These are phyloP conservation scores for Poeciliopsis infans DNA, from an alignment of 2,797 vertebrate species.

Conservation along the genomic window DNA sequence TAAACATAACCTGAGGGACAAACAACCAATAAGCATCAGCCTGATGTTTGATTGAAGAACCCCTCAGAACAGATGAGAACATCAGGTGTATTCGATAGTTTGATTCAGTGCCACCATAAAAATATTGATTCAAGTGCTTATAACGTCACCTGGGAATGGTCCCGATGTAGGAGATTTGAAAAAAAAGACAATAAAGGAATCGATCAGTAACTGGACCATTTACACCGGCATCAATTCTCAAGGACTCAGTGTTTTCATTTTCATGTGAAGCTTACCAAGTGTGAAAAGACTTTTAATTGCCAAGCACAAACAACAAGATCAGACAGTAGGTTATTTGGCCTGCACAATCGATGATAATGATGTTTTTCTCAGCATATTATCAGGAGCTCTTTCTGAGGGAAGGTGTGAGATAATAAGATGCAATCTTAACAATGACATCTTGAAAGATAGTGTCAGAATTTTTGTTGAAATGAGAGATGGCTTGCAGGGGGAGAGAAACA, in stretches of 20 bases:
- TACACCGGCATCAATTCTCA: slow-evolving; percentile 16
- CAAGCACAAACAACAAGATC: slow-evolving; percentile 19
- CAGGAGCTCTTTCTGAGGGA: slow-evolving; percentile 11
- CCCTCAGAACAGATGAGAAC: background rate
- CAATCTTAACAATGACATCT: slow-evolving; percentile 21
- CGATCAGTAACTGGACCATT: slow-evolving; percentile 7
- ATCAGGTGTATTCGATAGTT: background rate
- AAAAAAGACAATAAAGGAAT: slow-evolving; percentile 17
- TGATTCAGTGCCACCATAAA: slow-evolving; percentile 4
- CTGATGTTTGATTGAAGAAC: background rate
- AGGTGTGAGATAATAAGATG: slow-evolving; percentile 13
- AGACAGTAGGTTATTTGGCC: slow-evolving; percentile 34
- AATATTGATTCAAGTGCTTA: slow-evolving; percentile 5
- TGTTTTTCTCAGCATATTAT: slow-evolving; percentile 11
- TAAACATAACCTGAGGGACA: too few relatives aligned
- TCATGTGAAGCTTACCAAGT: slow-evolving; percentile 43
- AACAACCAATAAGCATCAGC: background rate
- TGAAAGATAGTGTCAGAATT: background rate
- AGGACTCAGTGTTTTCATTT: slow-evolving; percentile 38
- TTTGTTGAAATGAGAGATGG: slow-evolving; percentile 17
- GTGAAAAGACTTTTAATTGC: slow-evolving; percentile 52
- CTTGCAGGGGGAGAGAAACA: slow-evolving; percentile 11
- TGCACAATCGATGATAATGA: slow-evolving; percentile 33
- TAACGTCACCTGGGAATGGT: background rate
- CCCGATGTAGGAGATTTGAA: slow-evolving; percentile 5